A percentile compares a stretch with the other conserved stretches of the same genome.
phyloP scores from a whole-genome alignment of 1,140 invertebrate species.

The Magallana gigas region DNA sequence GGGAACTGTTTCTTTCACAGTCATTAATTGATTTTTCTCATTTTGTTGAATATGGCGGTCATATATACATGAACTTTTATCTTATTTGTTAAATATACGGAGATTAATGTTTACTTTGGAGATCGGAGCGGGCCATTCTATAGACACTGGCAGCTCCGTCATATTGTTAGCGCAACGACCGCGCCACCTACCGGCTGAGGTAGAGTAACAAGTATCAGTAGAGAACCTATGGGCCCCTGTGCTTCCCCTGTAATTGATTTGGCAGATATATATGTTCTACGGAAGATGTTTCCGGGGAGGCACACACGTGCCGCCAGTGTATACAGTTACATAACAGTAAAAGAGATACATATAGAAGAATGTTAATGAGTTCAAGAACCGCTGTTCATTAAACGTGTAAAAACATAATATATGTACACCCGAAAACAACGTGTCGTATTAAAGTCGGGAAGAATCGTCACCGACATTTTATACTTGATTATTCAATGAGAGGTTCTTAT shows the following conservation, averaged over 20 bases:
- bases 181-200: slow-evolving; percentile 21
- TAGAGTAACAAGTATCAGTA: slow-evolving; percentile 1
- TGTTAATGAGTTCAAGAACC: background rate
- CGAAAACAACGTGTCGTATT: too few relatives aligned
- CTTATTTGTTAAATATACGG: slow-evolving; percentile 29
- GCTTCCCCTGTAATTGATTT: slow-evolving; percentile 10
- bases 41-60: slow-evolving; percentile 28
- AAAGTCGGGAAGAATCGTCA: too few relatives aligned
- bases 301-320: slow-evolving; percentile 6
- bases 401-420: too few relatives aligned
- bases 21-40: slow-evolving; percentile 36
- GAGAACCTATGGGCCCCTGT: background rate
- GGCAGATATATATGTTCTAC: slow-evolving; percentile 29
- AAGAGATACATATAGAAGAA: background rate
- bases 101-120: slow-evolving; percentile 34
- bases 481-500: too few relatives aligned
- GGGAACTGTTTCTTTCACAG: slow-evolving; percentile 1
- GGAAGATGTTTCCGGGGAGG: background rate
- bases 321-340: slow-evolving; percentile 27
- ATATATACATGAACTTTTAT: background rate
- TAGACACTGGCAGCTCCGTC: background rate
- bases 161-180: slow-evolving; percentile 3
- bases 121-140: slow-evolving; percentile 10
- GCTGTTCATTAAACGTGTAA: background rate
- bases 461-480: too few relatives aligned